These are phyloP conservation scores for Drosophila anomalata DNA, from an alignment of 2,888 invertebrate species.

Conservation along the genomic window DNA sequence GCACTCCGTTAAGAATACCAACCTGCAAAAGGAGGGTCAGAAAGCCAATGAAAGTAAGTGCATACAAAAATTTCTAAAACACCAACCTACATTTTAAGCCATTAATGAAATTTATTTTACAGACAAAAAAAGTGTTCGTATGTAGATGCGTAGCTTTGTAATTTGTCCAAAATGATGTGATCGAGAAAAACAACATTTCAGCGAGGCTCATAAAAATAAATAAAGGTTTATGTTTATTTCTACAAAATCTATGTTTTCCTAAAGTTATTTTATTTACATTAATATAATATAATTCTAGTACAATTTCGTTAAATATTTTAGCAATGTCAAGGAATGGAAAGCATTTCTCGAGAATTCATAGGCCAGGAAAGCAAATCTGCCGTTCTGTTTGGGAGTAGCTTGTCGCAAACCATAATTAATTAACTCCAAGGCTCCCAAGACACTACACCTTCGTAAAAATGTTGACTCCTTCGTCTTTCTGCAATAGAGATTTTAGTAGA, in stretches of 20 bases:
- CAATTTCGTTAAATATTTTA: constrained; percentile 38
- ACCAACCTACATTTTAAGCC: not conserved
- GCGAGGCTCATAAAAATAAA: not conserved
- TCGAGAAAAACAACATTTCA: not conserved
- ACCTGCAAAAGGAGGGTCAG: constrained; percentile 19
- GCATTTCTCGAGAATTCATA: constrained; percentile 77
- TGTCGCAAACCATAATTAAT: constrained; percentile 61
- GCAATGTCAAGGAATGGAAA: constrained; percentile 64
- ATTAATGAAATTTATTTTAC: not conserved
- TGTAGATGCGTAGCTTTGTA: not conserved
- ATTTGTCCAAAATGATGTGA: not conserved
- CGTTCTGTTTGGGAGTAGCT: constrained; percentile 75
- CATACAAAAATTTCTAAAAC: too few species aligned
- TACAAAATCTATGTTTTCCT: not conserved
- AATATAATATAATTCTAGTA: constrained; percentile 14
- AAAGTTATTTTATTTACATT: not conserved
- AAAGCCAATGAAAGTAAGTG: not conserved
- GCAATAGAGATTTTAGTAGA: not conserved
- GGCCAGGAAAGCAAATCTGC: constrained; percentile 76
- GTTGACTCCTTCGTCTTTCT: constrained; percentile 46
- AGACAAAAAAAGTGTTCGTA: not conserved
- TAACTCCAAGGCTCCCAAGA: constrained; percentile 60
- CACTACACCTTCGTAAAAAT: constrained; percentile 55
- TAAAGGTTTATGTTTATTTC: not conserved
- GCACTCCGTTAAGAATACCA: constrained; percentile 40